Evolutionary conservation across 2,797 vertebrate species (phyloP), one percentile per base, ranked within the genome.

Genomic region (Pagetopsis macropterus): DNA sequence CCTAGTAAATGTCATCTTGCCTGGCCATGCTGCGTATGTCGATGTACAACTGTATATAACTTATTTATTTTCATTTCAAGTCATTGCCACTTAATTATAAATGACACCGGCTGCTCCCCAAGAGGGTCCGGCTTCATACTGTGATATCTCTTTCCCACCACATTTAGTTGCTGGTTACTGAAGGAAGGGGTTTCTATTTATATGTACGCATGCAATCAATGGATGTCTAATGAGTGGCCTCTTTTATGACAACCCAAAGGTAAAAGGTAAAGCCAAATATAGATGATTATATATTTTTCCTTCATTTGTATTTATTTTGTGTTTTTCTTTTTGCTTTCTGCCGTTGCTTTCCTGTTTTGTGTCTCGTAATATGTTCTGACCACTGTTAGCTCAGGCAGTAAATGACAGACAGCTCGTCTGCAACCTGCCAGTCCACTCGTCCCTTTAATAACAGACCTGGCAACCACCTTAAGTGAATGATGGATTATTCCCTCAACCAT

Each of bases 1-100:
- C 76, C 55, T 15, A 48, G 70, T 87, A 92, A 93, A 92, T 93
- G 91, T 91, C 90, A 93, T 82, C 66, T 48, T 9, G 78, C 64
- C 73, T 51, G 79, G 81, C 80, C 33, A 45, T 6, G 52, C 72
- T 8, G 76, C 43, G 16, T 75, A 88, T 46, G 48, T 86, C 81
- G 50, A 72, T 59, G 78, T 84, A 68, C 85, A 84, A 88, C 83
- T 64, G 55, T 85, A 87, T 91, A 90, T 89, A 78, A 90, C 78
- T 91, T 92, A 90, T 92, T 94, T 89, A 93, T 91, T 91, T 89
- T 88, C 84, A 81, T 64, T 27, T 27, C 27, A 87, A 91, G 81
- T 89, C 86, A 77, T 87, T 1, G 55, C 64, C 73, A 37, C 82
- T 92, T 82, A 91, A 93, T 92, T 91, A 93, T 94, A 81, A 91